Conservation (phyloP, 1,140 invertebrate genomes). For the Drosophila arizonae region DNA sequence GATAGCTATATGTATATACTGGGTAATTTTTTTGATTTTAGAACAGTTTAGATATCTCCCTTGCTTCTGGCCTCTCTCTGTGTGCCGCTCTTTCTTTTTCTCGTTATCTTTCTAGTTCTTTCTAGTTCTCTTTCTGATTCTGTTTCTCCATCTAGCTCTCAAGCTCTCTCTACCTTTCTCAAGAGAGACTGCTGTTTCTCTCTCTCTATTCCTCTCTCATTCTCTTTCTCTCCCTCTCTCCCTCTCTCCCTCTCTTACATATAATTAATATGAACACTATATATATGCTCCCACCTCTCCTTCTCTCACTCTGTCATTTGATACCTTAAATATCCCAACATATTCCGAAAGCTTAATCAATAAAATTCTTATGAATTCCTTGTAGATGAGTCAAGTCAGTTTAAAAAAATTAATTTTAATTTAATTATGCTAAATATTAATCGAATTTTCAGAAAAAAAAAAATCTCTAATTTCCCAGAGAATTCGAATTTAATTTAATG, state of each 20-base stretch:
- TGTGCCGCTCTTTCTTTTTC: not conserved
- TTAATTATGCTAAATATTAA: not conserved
- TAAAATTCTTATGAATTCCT: no score
- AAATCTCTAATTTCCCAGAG: not conserved
- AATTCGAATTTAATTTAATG: not conserved
- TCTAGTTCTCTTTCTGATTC: not conserved
- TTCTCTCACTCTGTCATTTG: not conserved
- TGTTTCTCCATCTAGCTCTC: not conserved
- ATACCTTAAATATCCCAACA: not conserved
- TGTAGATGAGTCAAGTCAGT: no score
- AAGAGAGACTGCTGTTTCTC: not conserved
- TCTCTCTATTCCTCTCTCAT: not conserved
- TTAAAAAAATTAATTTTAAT: no score
- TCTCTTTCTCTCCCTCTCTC: no score
- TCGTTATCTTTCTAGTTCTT: not conserved
- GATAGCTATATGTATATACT: no score
- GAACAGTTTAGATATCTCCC: not conserved
- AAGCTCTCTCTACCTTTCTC: no score
- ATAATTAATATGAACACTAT: no score
- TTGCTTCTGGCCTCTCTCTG: not conserved
- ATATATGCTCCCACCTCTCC: not conserved
- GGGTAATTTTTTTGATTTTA: not conserved
- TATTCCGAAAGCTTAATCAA: not conserved
- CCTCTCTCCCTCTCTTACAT: no score
- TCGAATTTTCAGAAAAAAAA: not conserved